These are phyloP conservation scores for Argynnis bischoffii DNA, from an alignment of 2,888 invertebrate species.

Conservation along the genomic window DNA sequence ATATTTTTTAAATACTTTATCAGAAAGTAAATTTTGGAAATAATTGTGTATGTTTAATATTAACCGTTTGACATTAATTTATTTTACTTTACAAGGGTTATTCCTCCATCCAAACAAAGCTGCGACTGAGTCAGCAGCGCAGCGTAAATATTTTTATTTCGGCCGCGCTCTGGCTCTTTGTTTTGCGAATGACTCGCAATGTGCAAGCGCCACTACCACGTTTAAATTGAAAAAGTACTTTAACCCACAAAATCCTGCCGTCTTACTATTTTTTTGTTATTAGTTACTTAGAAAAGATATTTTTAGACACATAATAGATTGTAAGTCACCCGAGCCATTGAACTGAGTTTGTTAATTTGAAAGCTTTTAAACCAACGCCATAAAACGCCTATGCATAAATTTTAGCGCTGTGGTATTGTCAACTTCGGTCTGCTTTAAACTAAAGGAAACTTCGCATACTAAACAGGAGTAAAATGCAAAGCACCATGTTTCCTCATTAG, in stretches of 20 bases:
- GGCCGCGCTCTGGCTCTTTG: slow-evolving; percentile 68
- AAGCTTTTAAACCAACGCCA: slow-evolving; percentile 3
- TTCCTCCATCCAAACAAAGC: slow-evolving; percentile 72
- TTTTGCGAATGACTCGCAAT: slow-evolving; percentile 73
- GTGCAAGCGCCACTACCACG: slow-evolving; percentile 52
- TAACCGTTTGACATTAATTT: slow-evolving; percentile 63
- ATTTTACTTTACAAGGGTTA: slow-evolving; percentile 68
- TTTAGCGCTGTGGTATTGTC: slow-evolving; percentile 40
- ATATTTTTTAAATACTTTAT: neutral
- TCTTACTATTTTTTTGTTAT: too few relatives aligned
- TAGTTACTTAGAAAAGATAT: too few relatives aligned
- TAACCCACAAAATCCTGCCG: slow-evolving; percentile 54
- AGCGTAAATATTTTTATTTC: slow-evolving; percentile 80
- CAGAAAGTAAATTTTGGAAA: neutral
- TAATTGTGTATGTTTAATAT: slow-evolving; percentile 36
- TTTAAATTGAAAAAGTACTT: slow-evolving; percentile 65
- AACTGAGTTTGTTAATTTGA: neutral
- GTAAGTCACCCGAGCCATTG: neutral
- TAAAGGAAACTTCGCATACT: slow-evolving; percentile 45
- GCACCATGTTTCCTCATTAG: slow-evolving; percentile 28
- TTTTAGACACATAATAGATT: too few relatives aligned
- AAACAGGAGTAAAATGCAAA: slow-evolving; percentile 44
- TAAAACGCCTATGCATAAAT: slow-evolving; percentile 37
- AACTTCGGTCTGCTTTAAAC: slow-evolving; percentile 36
- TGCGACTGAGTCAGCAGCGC: slow-evolving; percentile 69